phyloP scores from a whole-genome alignment of 2,797 vertebrate species.

The Pangasius macronema region DNA sequence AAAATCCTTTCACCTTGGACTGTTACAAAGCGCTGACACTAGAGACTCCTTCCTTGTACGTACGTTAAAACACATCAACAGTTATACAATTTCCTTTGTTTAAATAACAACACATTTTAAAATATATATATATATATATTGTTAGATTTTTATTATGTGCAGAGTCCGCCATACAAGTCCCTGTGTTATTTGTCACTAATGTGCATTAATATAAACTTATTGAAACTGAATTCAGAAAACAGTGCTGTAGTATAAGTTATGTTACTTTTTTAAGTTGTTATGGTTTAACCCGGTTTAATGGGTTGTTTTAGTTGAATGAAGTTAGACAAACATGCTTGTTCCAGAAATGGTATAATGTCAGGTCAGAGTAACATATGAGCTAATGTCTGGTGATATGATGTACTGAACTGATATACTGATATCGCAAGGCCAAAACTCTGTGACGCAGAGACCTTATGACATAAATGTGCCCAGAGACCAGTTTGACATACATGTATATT shows the following conservation, averaged over 20 bases:
- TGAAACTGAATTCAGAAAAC: neutral
- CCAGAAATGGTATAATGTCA: neutral
- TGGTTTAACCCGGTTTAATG: neutral
- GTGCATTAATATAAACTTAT: neutral
- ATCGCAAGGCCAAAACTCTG: neutral
- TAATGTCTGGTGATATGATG: conserved; percentile 1
- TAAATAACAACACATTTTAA: neutral
- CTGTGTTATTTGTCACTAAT: neutral
- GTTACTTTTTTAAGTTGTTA: neutral
- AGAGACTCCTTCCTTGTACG: neutral
- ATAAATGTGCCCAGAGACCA: neutral
- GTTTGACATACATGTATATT: neutral
- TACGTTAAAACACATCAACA: neutral
- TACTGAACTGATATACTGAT: neutral
- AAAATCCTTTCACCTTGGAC: neutral
- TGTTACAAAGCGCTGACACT: neutral
- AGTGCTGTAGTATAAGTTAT: neutral
- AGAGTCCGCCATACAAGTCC: neutral
- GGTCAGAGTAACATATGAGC: neutral
- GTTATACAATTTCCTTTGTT: neutral
- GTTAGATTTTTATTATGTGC: neutral
- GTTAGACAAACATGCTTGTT: neutral
- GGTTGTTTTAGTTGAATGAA: neutral
- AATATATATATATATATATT: neutral
- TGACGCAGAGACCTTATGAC: neutral